A percentile compares a stretch with the other conserved stretches of the same genome.
Conservation (phyloP, 1,140 invertebrate species). For the Drosophila novamexicana region DNA sequence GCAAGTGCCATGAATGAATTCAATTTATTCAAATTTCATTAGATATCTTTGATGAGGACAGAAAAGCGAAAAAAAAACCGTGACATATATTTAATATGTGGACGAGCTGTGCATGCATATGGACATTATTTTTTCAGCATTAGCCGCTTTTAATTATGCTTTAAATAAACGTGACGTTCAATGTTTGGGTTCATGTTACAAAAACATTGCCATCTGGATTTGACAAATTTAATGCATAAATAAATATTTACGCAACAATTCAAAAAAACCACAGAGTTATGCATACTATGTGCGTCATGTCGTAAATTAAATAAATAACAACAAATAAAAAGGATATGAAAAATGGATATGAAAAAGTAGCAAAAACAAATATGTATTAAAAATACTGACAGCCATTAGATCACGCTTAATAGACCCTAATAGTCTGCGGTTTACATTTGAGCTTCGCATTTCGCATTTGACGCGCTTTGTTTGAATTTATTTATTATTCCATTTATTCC, state of each 20-base stretch:
- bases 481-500: conserved; percentile 42
- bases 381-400: conserved; percentile 61
- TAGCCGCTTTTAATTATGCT: conserved; percentile 64
- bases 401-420: conserved; percentile 76
- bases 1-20: neutral
- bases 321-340: neutral
- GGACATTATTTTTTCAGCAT: conserved; percentile 21
- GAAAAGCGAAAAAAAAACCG: neutral
- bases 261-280: conserved; percentile 57
- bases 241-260: conserved; percentile 63
- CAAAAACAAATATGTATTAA: conserved; percentile 17
- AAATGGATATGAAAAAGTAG: neutral
- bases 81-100: conserved; percentile 30
- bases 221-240: conserved; percentile 53
- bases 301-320: conserved; percentile 6
- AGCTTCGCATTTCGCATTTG: conserved; percentile 25
- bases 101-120: neutral
- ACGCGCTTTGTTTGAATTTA: conserved; percentile 24
- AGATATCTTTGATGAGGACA: neutral
- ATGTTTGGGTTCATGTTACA: conserved; percentile 42
- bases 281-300: conserved; percentile 5
- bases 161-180: conserved; percentile 56
- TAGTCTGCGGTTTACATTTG: conserved; percentile 56
- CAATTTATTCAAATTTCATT: conserved; percentile 1
- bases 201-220: conserved; percentile 35